Evolutionary conservation across 2,888 invertebrate genomes (phyloP).

Genomic region (Noctua janthe): DNA sequence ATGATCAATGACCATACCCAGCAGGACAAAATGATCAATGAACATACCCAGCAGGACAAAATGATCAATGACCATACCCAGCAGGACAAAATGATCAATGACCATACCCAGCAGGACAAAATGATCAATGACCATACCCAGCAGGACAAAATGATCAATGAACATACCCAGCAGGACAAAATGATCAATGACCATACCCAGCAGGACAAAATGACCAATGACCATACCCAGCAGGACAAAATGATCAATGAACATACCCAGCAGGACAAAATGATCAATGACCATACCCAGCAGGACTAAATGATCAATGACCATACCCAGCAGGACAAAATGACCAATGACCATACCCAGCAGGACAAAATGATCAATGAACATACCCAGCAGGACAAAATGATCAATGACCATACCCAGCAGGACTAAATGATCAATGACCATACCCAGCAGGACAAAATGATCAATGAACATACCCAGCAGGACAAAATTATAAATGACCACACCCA

Average conservation of each 20-base stretch:
- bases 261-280: too few relatives aligned
- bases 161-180: constrained; percentile 29
- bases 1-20: too few relatives aligned
- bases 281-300: too few relatives aligned
- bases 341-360: background rate
- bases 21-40: background rate
- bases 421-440: background rate
- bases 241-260: too few relatives aligned
- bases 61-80: too few relatives aligned
- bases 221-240: too few relatives aligned
- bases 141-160: background rate
- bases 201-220: background rate
- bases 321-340: background rate
- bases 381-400: background rate
- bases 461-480: background rate
- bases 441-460: background rate
- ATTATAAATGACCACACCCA: background rate
- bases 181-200: background rate
- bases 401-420: background rate
- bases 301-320: constrained; percentile 8
- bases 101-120: too few relatives aligned
- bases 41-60: too few relatives aligned
- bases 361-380: background rate
- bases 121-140: too few relatives aligned
- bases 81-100: too few relatives aligned